phyloP scores from a whole-genome alignment of 2,888 invertebrate genomes.

The Sphinx pinastri region DNA sequence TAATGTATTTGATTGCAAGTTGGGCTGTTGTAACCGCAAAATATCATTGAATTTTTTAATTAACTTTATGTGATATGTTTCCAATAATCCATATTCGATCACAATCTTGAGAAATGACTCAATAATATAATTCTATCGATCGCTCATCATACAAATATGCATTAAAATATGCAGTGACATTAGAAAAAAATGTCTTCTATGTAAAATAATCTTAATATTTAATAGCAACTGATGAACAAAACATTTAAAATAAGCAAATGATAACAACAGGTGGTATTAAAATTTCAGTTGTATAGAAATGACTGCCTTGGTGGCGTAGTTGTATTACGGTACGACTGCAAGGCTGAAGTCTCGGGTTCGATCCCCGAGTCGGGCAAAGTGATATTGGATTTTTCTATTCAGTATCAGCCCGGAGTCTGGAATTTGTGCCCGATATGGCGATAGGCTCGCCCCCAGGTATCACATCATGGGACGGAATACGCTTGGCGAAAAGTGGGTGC shows the following conservation, averaged over 20 bases:
- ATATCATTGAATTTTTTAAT: not conserved
- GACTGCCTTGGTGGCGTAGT: not conserved
- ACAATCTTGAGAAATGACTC: not conserved
- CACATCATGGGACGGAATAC: too few relatives aligned
- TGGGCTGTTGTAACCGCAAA: not conserved
- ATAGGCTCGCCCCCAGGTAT: too few relatives aligned
- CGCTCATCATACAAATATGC: not conserved
- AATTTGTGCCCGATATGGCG: too few relatives aligned
- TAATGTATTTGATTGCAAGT: not conserved
- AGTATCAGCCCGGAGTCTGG: too few relatives aligned
- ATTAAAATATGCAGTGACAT: constrained; percentile 9
- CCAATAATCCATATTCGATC: not conserved
- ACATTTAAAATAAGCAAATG: not conserved
- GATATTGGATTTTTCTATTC: too few relatives aligned
- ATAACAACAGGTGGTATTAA: not conserved
- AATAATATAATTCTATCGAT: not conserved
- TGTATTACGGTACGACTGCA: too few relatives aligned
- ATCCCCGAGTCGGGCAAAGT: too few relatives aligned
- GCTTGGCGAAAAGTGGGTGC: too few relatives aligned
- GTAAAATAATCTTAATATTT: not conserved
- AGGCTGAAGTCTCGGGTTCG: too few relatives aligned
- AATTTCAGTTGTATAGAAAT: not conserved
- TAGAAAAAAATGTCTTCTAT: constrained; percentile 1
- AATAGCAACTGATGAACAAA: not conserved
- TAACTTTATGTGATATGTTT: not conserved